Conservation (phyloP, 2,797 vertebrate species). For the Helarctos malayanus region DNA sequence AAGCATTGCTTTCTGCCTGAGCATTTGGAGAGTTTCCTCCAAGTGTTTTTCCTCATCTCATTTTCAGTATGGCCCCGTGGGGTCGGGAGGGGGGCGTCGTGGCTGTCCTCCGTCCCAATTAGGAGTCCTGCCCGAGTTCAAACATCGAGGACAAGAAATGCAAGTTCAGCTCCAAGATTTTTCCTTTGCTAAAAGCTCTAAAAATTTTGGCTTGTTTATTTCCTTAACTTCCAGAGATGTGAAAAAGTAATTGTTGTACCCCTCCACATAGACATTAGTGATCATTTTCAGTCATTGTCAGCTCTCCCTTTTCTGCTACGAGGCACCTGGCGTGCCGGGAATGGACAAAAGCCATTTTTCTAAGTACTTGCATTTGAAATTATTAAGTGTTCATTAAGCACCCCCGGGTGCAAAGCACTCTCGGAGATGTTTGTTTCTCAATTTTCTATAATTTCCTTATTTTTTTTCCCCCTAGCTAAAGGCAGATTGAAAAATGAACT, state of each 20-base stretch:
- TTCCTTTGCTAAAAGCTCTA: conserved; percentile 48
- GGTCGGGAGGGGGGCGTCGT: not conserved
- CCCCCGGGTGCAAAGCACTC: conserved; percentile 76
- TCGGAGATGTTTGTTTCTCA: conserved; percentile 81
- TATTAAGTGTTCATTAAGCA: conserved; percentile 83
- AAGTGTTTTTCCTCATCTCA: not conserved
- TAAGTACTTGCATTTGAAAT: conserved; percentile 74
- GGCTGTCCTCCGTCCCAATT: not conserved
- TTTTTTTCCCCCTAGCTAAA: conserved; percentile 68
- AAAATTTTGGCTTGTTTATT: conserved; percentile 33
- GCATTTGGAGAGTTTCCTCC: not conserved
- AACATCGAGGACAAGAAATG: not conserved
- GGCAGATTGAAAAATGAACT: conserved; percentile 82
- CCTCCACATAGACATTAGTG: conserved; percentile 42
- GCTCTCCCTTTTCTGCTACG: not conserved
- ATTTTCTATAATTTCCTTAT: conserved; percentile 83
- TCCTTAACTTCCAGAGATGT: conserved; percentile 56
- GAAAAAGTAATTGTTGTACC: not conserved
- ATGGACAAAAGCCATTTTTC: conserved; percentile 78
- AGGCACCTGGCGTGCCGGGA: conserved; percentile 65
- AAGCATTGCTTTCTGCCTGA: conserved; percentile 2
- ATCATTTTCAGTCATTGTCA: conserved; percentile 63
- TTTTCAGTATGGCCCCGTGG: not conserved
- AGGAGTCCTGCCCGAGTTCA: not conserved
- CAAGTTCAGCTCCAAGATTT: not conserved